These are phyloP conservation scores for Neosilurus hyrtlii DNA, from an alignment of 2,797 vertebrate species.

Conservation along the genomic window DNA sequence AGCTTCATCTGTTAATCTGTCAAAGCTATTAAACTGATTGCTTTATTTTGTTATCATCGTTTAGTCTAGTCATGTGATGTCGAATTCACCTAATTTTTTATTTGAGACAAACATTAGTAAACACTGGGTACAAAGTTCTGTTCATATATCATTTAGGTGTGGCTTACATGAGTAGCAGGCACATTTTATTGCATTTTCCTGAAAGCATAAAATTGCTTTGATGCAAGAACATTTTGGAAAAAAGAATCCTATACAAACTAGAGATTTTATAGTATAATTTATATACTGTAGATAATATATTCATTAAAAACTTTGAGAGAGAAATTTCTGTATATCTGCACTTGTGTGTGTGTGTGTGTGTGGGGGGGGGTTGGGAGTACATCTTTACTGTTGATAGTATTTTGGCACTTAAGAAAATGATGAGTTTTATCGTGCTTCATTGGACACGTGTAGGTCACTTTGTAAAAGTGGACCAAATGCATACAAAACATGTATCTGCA, in stretches of 20 bases:
- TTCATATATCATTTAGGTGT: slow-evolving; percentile 12
- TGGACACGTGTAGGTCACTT: too few relatives aligned
- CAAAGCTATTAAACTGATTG: not conserved
- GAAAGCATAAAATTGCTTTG: not conserved
- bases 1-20: not conserved
- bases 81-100: slow-evolving; percentile 1
- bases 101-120: not conserved
- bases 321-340: too few relatives aligned
- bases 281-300: too few relatives aligned
- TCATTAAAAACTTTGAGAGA: too few relatives aligned
- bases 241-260: not conserved
- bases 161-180: not conserved
- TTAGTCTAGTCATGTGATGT: not conserved
- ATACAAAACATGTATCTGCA: too few relatives aligned
- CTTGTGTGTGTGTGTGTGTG: too few relatives aligned
- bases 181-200: not conserved
- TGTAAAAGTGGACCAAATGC: too few relatives aligned
- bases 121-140: slow-evolving; percentile 15
- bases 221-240: not conserved
- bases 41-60: slow-evolving; percentile 1
- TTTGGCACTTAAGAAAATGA: too few relatives aligned
- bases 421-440: too few relatives aligned
- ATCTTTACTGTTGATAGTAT: too few relatives aligned
- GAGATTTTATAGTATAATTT: too few relatives aligned
- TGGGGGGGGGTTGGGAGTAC: too few relatives aligned